Conservation (phyloP, 1,140 invertebrate species). For the Heliconius hermathena region DNA sequence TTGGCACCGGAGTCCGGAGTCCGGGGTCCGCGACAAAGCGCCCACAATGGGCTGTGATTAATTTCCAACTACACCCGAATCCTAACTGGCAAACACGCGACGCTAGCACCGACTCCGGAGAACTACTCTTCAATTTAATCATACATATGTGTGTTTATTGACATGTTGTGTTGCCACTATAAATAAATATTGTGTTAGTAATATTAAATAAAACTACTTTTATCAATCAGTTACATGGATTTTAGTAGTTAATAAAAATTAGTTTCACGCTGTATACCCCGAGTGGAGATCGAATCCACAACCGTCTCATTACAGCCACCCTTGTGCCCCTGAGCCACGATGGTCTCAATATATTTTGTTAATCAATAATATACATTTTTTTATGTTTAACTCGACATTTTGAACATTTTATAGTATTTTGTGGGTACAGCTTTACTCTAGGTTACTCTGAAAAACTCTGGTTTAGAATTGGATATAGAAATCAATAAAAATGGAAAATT, state of each 20-base stretch:
- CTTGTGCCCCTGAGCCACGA: too few species aligned
- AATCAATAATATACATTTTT: too few species aligned
- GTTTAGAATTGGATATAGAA: neutral
- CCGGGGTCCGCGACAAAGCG: constrained; percentile 66
- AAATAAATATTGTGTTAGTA: too few species aligned
- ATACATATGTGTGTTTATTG: neutral
- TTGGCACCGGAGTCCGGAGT: constrained; percentile 59
- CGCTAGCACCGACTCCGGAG: constrained; percentile 41
- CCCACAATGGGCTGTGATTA: constrained; percentile 77
- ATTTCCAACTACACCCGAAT: constrained; percentile 79
- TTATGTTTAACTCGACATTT: neutral
- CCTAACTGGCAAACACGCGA: constrained; percentile 77
- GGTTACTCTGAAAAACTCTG: neutral
- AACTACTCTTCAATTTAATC: constrained; percentile 30
- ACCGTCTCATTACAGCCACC: too few species aligned
- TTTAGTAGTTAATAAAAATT: neutral
- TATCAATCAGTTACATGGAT: too few species aligned
- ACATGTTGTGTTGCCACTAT: neutral
- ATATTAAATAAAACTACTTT: too few species aligned
- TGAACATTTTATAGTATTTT: too few species aligned
- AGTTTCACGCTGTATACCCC: too few species aligned
- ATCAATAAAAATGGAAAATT: neutral
- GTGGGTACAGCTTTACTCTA: neutral
- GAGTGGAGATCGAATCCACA: too few species aligned
- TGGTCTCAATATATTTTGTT: too few species aligned